Percentiles rank a stretch among this genome's conserved stretches.
Conservation (phyloP, 2,113 vertebrate species). For the Nannospalax galili region DNA sequence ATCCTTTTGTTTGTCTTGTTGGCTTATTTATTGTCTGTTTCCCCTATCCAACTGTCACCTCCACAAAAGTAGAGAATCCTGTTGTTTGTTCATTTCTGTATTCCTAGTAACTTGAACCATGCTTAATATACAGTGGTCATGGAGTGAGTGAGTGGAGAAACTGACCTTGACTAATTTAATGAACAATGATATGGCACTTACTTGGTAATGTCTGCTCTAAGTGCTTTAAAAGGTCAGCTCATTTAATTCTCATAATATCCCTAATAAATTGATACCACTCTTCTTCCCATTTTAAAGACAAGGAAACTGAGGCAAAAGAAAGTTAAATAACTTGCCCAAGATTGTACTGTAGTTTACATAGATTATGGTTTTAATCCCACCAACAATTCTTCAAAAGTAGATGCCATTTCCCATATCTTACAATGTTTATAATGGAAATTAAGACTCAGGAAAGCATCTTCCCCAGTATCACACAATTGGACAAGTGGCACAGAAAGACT, state of each 20-base stretch:
- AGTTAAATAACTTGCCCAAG: background rate
- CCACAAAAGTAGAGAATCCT: background rate
- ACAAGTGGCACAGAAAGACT: background rate
- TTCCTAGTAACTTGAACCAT: background rate
- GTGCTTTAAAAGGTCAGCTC: slow-evolving; percentile 11
- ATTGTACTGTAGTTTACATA: background rate
- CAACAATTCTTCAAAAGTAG: background rate
- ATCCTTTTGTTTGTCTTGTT: slow-evolving; percentile 18
- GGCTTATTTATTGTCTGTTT: slow-evolving; percentile 5
- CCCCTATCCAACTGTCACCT: background rate
- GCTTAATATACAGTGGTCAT: background rate
- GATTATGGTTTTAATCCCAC: background rate
- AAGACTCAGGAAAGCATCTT: background rate
- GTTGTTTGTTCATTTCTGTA: slow-evolving; percentile 10
- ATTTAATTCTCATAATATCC: slow-evolving; percentile 9
- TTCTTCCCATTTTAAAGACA: background rate
- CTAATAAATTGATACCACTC: background rate
- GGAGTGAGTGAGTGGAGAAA: background rate
- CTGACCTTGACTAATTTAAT: background rate
- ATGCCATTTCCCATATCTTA: background rate
- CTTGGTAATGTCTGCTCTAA: background rate
- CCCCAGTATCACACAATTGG: background rate
- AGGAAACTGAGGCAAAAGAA: slow-evolving; percentile 22
- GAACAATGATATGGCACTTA: slow-evolving; percentile 15
- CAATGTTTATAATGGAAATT: background rate